Evolutionary conservation across 2,113 vertebrate genomes (phyloP).

Genomic region (Mesocricetus auratus): DNA sequence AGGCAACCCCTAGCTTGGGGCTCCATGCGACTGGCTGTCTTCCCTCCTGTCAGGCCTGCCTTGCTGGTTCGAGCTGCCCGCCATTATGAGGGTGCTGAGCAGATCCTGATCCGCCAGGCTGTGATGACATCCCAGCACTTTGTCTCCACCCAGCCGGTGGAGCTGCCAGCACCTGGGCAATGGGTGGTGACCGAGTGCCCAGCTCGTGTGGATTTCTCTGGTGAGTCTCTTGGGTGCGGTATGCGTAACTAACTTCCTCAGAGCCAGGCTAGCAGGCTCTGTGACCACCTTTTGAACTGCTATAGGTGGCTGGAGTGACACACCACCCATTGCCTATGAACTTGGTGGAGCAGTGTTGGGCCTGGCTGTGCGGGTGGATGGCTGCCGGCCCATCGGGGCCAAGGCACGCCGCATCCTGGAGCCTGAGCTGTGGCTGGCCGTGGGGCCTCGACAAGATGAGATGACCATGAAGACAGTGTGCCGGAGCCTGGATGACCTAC

Average conservation of each 20-base stretch:
- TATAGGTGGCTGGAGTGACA: conserved; percentile 97
- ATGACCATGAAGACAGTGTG: conserved; percentile 87
- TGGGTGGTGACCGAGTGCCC: conserved; percentile 95
- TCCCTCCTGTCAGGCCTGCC: conserved; percentile 87
- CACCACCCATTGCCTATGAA: conserved; percentile 96
- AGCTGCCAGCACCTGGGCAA: conserved; percentile 86
- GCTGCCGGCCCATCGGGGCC: conserved; percentile 92
- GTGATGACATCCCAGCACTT: conserved; percentile 94
- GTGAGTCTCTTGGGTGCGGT: conserved; percentile 81
- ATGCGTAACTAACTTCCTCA: background rate
- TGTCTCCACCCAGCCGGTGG: conserved; percentile 82
- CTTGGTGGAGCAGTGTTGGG: conserved; percentile 95
- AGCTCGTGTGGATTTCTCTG: conserved; percentile 94
- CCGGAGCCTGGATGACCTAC: conserved; percentile 88
- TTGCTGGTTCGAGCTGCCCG: conserved; percentile 94
- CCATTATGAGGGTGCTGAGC: conserved; percentile 96
- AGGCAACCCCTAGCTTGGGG: too few species aligned
- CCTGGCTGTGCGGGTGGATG: conserved; percentile 92
- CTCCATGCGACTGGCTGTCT: fast-evolving
- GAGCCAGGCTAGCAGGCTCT: background rate
- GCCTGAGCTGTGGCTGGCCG: conserved; percentile 88
- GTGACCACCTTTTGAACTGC: background rate
- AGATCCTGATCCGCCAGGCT: conserved; percentile 93
- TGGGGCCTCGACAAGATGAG: conserved; percentile 72
- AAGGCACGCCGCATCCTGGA: conserved; percentile 88